Percentiles rank a stretch among this genome's conserved stretches.
phyloP scores from a whole-genome alignment of 2,888 invertebrate genomes.

The Ellobium chinense region DNA sequence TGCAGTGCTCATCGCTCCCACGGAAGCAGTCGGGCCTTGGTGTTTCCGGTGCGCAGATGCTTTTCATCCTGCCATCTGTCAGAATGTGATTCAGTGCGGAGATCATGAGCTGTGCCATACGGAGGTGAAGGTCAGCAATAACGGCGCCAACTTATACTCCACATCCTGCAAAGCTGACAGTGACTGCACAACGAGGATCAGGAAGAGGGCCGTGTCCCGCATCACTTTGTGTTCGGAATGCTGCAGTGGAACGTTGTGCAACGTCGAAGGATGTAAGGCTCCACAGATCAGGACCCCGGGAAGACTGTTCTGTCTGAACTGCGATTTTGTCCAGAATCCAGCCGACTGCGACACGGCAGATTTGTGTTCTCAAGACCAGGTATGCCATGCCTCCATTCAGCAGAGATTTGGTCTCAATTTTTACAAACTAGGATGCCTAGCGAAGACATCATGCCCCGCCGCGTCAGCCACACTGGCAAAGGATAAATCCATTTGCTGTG shows the following conservation, averaged over 20 bases:
- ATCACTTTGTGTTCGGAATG: neutral
- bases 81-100: slow-evolving; percentile 11
- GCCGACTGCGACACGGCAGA: slow-evolving; percentile 8
- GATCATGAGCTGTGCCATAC: slow-evolving; percentile 28
- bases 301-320: slow-evolving; percentile 6
- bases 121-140: neutral
- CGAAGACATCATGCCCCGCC: slow-evolving; percentile 23
- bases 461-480: slow-evolving; percentile 5
- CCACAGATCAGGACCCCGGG: neutral
- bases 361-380: slow-evolving; percentile 6
- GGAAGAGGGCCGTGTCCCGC: neutral
- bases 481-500: slow-evolving; percentile 25
- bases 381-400: neutral
- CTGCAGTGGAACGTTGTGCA: slow-evolving; percentile 17
- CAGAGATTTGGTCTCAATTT: neutral
- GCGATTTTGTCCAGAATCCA: slow-evolving; percentile 23
- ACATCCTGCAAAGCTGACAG: neutral
- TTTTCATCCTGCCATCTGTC: slow-evolving; percentile 21
- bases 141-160: neutral
- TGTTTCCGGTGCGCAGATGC: slow-evolving; percentile 13
- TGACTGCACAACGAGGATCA: neutral
- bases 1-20: neutral
- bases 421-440: slow-evolving; percentile 7
- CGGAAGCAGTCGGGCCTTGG: slow-evolving; percentile 15
- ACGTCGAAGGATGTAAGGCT: slow-evolving; percentile 1